phyloP scores from a whole-genome alignment of 2,888 invertebrate genomes.

The Dryobotodes eremita region DNA sequence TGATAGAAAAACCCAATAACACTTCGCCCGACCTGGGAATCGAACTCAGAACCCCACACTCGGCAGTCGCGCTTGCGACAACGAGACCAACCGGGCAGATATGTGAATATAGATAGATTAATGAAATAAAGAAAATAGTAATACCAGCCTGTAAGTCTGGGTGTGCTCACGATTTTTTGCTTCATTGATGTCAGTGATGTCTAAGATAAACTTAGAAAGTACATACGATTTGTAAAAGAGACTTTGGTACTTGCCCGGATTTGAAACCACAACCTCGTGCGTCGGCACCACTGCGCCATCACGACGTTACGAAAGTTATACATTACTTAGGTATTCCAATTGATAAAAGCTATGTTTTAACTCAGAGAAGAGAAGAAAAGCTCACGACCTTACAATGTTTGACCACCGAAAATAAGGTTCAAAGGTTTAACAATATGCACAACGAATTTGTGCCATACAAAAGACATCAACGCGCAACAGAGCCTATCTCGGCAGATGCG shows the following conservation, averaged over 20 bases:
- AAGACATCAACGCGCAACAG: constrained; percentile 59
- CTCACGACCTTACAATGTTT: background rate
- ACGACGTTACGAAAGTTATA: background rate
- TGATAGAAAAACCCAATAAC: no score
- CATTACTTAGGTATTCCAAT: background rate
- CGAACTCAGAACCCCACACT: no score
- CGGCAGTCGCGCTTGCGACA: no score
- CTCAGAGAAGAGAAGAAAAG: background rate
- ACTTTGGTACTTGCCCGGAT: background rate
- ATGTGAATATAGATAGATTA: no score
- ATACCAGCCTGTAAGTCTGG: no score
- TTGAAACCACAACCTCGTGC: background rate
- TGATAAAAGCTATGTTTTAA: no score
- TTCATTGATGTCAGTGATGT: background rate
- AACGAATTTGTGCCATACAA: constrained; percentile 33
- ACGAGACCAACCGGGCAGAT: no score
- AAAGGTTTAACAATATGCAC: background rate
- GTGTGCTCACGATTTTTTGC: background rate
- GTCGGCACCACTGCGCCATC: background rate
- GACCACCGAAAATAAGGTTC: background rate
- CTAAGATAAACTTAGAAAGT: background rate
- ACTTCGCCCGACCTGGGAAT: no score
- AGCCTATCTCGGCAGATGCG: background rate
- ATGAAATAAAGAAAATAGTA: no score
- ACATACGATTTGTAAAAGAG: background rate